phyloP scores from a whole-genome alignment of 2,797 vertebrate genomes.

The Artibeus jamaicensis region DNA sequence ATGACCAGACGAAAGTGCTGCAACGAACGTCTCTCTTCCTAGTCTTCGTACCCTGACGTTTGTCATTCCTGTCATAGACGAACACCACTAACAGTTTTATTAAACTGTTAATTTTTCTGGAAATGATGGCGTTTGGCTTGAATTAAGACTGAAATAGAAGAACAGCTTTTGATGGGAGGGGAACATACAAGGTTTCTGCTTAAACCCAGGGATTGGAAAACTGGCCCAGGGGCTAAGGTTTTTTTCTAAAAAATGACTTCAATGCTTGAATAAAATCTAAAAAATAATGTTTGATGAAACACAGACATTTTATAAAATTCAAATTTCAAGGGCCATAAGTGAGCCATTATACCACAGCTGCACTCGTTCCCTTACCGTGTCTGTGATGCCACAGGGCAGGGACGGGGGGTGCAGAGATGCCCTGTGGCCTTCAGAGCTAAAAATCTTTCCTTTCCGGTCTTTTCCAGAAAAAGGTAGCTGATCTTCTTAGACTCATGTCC shows the following conservation, averaged over 20 bases:
- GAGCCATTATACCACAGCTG: neutral
- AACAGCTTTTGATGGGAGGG: neutral
- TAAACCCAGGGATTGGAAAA: neutral
- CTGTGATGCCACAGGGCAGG: neutral
- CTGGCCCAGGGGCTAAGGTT: neutral
- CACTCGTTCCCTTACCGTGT: accelerated
- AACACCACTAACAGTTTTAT: neutral
- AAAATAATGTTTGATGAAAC: neutral
- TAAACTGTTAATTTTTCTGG: neutral
- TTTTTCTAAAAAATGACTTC: neutral
- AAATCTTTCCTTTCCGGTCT: neutral
- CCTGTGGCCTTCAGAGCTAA: neutral
- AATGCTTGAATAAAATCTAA: neutral
- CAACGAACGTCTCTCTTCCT: neutral
- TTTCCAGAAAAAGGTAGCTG: neutral
- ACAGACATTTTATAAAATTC: neutral
- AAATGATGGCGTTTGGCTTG: neutral
- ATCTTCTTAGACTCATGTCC: neutral
- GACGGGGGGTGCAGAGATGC: neutral
- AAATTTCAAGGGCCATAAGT: neutral
- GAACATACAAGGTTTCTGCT: neutral
- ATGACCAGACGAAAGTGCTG: neutral
- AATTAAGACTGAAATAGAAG: neutral
- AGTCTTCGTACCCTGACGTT: neutral
- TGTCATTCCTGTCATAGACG: neutral